Evolutionary conservation across 1,140 invertebrate species (phyloP), one percentile per base, ranked within the genome.

Genomic region (Sitophilus oryzae): DNA sequence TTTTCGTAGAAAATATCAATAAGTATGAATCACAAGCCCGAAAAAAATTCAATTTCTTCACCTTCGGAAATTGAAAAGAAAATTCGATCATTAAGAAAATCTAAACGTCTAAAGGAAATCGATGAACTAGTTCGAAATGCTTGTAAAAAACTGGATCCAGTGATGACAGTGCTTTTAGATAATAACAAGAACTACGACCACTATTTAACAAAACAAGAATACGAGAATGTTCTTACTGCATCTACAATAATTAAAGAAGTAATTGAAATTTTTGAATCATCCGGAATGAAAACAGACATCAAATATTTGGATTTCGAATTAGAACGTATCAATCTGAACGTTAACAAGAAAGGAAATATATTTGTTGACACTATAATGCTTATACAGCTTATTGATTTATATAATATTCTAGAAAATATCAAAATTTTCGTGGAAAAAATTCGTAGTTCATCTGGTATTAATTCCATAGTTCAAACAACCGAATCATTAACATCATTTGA

Each of bases 341-440:
- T 48, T 8, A 54, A 55, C 47, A 18, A 23, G 35, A n/a, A 46
- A 16, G 54, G 55, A 0, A 40, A 36, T 16, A 52, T 61, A 35
- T 56, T 40, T 22, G 55, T 61, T 16, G 56, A 56, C 22, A 58
- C 60, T 1, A 11, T 37, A 4, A 43, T 58, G 16, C 45, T 61
- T 30, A 15, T 58, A 11, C 47, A 52, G 15, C 49, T 61, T 15
- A 46, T 61, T 11, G 60, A 61, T 9, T 30, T 61, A 6, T 34
- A 56, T 30, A 56, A 57, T 15, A 18, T 52, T 20, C 34, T 61
- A 21, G 48, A 53, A 21, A 30, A 56, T n/a, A 58, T 61, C 5
- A 56, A 56, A 18, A 34, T 35, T 6, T 23, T 38, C 15, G 11
- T 58, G 18, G 34, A 58, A 16, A 52, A 37, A 34, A 38, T 54